A percentile compares a stretch with the other conserved stretches of the same genome.
phyloP scores from a whole-genome alignment of 2,113 vertebrate genomes.

The Rissa tridactyla region DNA sequence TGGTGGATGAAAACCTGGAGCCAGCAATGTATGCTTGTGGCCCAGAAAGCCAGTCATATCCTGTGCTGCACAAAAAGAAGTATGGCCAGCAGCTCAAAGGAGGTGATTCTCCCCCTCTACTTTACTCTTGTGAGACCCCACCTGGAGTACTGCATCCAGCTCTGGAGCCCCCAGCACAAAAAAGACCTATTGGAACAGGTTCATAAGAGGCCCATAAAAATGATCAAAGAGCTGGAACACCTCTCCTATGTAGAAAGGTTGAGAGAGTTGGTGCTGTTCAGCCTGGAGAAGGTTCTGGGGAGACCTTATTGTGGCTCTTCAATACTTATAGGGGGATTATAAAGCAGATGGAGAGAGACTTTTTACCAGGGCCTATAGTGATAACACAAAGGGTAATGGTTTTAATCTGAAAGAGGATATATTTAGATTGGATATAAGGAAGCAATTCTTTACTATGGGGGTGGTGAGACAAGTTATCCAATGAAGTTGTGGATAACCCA shows the following conservation, averaged over 20 bases:
- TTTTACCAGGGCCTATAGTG: no score
- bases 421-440: background rate
- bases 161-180: background rate
- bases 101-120: no score
- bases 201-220: background rate
- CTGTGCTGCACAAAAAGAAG: no score
- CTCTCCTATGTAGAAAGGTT: background rate
- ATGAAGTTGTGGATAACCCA: background rate
- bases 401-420: background rate
- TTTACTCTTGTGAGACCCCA: background rate
- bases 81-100: no score
- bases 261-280: background rate
- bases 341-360: no score
- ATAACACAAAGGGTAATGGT: background rate
- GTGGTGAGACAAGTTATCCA: background rate
- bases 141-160: background rate
- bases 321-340: no score
- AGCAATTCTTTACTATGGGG: background rate
- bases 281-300: fast-evolving
- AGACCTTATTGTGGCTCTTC: no score
- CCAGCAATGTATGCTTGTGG: no score
- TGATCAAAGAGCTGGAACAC: no score
- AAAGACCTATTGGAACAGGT: background rate
- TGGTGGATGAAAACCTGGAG: background rate
- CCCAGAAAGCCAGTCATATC: background rate